A percentile compares a stretch with the other conserved stretches of the same genome.
Conservation (phyloP, 2,113 vertebrate species). For the Murina feae region DNA sequence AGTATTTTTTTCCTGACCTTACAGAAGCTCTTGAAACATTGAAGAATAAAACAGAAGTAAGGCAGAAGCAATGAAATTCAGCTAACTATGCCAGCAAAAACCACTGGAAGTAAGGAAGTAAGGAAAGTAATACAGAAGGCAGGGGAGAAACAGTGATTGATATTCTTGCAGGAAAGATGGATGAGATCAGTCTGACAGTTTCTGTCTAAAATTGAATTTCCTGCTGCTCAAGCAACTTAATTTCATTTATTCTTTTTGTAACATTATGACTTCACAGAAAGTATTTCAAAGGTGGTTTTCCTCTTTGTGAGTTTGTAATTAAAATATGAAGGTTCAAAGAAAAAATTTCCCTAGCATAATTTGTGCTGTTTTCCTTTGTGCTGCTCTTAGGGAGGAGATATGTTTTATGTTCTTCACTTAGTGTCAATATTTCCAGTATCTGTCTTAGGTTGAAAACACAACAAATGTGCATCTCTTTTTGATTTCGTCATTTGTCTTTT, state of each 20-base stretch:
- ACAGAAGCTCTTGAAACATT: conserved; percentile 34
- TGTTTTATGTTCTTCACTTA: conserved; percentile 27
- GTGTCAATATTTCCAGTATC: neutral
- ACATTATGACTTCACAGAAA: neutral
- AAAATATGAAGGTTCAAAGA: conserved; percentile 41
- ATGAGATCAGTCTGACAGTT: conserved; percentile 71
- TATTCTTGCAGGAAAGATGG: conserved; percentile 73
- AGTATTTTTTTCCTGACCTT: neutral
- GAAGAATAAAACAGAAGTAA: conserved; percentile 29
- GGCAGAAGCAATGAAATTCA: conserved; percentile 48
- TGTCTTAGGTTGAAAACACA: conserved; percentile 15
- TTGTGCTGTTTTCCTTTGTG: conserved; percentile 59
- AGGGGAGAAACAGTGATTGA: conserved; percentile 71
- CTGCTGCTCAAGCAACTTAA: conserved; percentile 72
- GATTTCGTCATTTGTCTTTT: conserved; percentile 65
- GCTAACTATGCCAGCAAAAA: conserved; percentile 38
- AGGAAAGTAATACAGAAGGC: conserved; percentile 46
- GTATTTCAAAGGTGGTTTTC: conserved; percentile 40
- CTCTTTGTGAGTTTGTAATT: conserved; percentile 58
- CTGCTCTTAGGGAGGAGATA: conserved; percentile 1
- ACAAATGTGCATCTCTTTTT: conserved; percentile 53
- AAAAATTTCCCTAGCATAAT: conserved; percentile 1
- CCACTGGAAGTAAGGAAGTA: conserved; percentile 64
- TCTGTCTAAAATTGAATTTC: conserved; percentile 74
- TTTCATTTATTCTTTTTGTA: conserved; percentile 63